Evolutionary conservation across 2,797 vertebrate species (phyloP), one percentile per base, ranked within the genome.

Genomic region (Borostomias antarcticus): DNA sequence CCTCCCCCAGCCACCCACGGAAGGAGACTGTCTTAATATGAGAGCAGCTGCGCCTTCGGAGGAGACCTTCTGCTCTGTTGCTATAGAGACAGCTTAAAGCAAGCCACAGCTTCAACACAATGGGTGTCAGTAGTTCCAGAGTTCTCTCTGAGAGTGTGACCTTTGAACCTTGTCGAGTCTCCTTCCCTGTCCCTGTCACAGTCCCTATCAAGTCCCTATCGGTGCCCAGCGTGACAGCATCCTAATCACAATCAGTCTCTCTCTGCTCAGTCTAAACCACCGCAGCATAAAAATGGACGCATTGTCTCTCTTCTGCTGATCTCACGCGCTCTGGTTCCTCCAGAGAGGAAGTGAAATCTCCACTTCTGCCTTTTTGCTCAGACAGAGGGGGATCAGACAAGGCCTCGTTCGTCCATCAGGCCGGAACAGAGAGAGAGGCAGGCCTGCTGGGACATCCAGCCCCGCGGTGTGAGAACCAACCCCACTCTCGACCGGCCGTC

Each of bases 401-500:
- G 67, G 43, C 37, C 64, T 62, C 69, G 69, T 83, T 85, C 67
- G 81, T 75, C 19, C 19, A 26, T 15, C 48, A 52, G 10, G 23
- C 21, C 28, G 25, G 33, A 9, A 8, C 23, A 51, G 62, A 19
- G 37, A 19, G 40, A 65, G 56, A 69, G 73, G 76, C 70, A 69
- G 56, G 70, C 80, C 64, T 79, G 81, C 82, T 79, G 86, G 68
- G 81, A 74, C 64, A 70, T 80, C 82, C 72, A 81, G 58, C 37
- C 64, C 48, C 53, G 25, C 17, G 68, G 58, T 47, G 37, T 19
- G 25, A 29, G 30, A 77, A 70, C 70, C 73, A 63, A 72, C 51
- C 10, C 59, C 58, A 67, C 53, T n/a, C n/a, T n/a, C n/a, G n/a
- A n/a, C n/a, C n/a, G n/a, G n/a, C n/a, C n/a, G n/a, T n/a, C n/a